Evolutionary conservation across 2,888 invertebrate species (phyloP).

Genomic region (Hemithea aestivaria): DNA sequence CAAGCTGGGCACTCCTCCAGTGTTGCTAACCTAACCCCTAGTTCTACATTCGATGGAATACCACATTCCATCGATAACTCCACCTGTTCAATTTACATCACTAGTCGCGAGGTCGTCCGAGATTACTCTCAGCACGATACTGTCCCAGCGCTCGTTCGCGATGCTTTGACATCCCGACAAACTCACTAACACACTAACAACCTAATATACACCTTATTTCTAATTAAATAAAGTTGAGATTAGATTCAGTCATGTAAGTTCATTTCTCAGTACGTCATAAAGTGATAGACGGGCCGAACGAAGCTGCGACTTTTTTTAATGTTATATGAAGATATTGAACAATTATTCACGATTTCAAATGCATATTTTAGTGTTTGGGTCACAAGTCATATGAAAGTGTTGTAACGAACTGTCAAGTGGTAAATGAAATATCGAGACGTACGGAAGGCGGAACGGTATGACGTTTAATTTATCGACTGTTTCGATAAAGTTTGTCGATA

Average conservation of each 20-base stretch:
- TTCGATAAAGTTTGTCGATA: background rate
- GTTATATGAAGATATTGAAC: slow-evolving; percentile 73
- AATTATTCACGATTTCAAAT: slow-evolving; percentile 52
- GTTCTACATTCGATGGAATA: no score
- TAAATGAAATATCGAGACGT: slow-evolving; percentile 35
- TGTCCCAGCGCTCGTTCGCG: slow-evolving; percentile 77
- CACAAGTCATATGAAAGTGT: slow-evolving; percentile 45
- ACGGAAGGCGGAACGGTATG: slow-evolving; percentile 22
- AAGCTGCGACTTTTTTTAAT: slow-evolving; percentile 53
- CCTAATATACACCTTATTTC: slow-evolving; percentile 27
- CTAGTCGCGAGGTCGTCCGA: slow-evolving; percentile 61
- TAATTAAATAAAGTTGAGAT: slow-evolving; percentile 29
- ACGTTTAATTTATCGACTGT: background rate
- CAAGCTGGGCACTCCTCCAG: no score
- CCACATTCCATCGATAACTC: slow-evolving; percentile 34
- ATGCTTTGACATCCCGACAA: slow-evolving; percentile 78
- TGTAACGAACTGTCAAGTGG: slow-evolving; percentile 46
- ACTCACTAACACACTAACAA: slow-evolving; percentile 35
- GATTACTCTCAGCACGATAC: slow-evolving; percentile 79
- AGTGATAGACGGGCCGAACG: slow-evolving; percentile 71
- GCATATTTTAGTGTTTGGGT: slow-evolving; percentile 45
- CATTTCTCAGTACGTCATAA: slow-evolving; percentile 60
- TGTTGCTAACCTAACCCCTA: no score
- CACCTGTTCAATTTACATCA: slow-evolving; percentile 36
- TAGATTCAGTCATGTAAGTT: slow-evolving; percentile 23